A percentile compares a stretch with the other conserved stretches of the same genome.
These are phyloP conservation scores for Dicranocentrus wangi DNA, from an alignment of 2,888 invertebrate genomes.

Conservation along the genomic window DNA sequence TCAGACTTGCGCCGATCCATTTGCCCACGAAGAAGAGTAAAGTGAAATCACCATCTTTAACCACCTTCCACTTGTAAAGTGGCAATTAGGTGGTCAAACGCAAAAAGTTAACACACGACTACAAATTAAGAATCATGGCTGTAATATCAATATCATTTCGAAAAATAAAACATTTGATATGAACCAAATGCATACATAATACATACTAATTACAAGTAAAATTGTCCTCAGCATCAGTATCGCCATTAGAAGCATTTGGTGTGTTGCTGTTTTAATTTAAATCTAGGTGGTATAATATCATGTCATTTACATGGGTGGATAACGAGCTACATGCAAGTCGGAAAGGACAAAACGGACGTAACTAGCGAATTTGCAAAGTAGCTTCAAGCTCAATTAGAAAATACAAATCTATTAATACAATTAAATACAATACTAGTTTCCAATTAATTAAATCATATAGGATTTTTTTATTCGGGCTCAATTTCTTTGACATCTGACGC, in stretches of 20 bases:
- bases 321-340: too few relatives aligned
- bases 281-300: too few relatives aligned
- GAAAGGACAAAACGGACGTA: background rate
- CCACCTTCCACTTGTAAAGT: too few relatives aligned
- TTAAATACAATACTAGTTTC: too few relatives aligned
- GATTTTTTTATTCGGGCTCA: conserved; percentile 39
- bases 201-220: background rate
- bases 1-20: conserved; percentile 17
- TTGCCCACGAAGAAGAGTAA: background rate
- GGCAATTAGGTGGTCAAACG: too few relatives aligned
- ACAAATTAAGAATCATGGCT: background rate
- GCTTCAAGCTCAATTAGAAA: too few relatives aligned
- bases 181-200: background rate
- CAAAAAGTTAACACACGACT: background rate
- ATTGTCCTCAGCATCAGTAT: too few relatives aligned
- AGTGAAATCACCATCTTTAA: background rate
- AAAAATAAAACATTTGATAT: background rate
- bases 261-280: too few relatives aligned
- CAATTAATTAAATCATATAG: background rate
- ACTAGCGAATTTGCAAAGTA: background rate
- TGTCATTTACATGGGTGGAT: too few relatives aligned
- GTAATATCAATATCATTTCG: background rate
- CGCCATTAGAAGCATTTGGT: too few relatives aligned
- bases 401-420: too few relatives aligned
- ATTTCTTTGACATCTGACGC: conserved; percentile 63